phyloP scores from a whole-genome alignment of 1,140 invertebrate species.

The Pristionchus pacificus region DNA sequence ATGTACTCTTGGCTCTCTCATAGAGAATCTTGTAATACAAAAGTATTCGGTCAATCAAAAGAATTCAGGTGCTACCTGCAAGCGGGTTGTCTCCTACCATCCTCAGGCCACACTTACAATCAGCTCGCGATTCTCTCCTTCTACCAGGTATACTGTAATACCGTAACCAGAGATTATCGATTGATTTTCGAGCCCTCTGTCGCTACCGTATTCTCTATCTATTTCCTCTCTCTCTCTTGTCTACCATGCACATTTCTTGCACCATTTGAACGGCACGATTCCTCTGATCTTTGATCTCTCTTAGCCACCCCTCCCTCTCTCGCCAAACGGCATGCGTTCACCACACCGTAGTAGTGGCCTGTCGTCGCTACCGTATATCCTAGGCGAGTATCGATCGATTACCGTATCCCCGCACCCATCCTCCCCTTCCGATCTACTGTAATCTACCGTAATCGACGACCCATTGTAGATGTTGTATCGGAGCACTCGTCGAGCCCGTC shows the following conservation, averaged over 20 bases:
- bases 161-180: background rate
- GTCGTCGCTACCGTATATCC: no score
- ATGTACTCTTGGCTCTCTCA: background rate
- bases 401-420: background rate
- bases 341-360: no score
- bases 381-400: no score
- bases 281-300: background rate
- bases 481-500: conserved; percentile 27
- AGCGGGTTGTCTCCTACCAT: conserved; percentile 21
- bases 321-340: no score
- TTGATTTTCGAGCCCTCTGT: background rate
- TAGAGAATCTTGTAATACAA: background rate
- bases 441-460: background rate
- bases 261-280: background rate
- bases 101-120: conserved; percentile 27
- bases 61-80: conserved; percentile 30
- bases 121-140: conserved; percentile 25
- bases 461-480: conserved; percentile 31
- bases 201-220: background rate
- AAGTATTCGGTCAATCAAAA: background rate
- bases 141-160: conserved; percentile 21
- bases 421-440: background rate
- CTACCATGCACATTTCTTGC: background rate
- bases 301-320: no score
- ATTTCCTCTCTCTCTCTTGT: background rate